Evolutionary conservation across 2,797 vertebrate genomes (phyloP).

Genomic region (Mus minutoides): DNA sequence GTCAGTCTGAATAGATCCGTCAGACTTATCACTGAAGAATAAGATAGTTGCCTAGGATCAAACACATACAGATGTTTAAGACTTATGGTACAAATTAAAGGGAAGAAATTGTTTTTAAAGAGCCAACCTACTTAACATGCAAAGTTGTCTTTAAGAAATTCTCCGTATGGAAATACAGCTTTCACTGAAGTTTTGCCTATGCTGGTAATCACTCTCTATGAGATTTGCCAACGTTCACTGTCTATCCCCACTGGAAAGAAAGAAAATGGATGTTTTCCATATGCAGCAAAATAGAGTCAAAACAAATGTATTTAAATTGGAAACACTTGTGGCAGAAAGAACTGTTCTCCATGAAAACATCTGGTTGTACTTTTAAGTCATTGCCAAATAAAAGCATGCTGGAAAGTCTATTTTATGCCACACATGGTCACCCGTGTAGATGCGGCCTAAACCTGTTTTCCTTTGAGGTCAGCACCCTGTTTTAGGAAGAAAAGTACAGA

Average conservation of each 20-base stretch:
- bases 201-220: slow-evolving; percentile 74
- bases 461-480: slow-evolving; percentile 79
- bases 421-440: slow-evolving; percentile 83
- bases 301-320: slow-evolving; percentile 85
- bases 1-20: slow-evolving; percentile 62
- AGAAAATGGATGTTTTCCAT: slow-evolving; percentile 85
- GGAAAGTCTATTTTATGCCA: slow-evolving; percentile 82
- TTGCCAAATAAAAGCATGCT: slow-evolving; percentile 83
- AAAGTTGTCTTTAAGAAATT: slow-evolving; percentile 73
- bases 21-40: slow-evolving; percentile 71
- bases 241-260: slow-evolving; percentile 82
- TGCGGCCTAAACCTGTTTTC: slow-evolving; percentile 78
- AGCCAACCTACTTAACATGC: slow-evolving; percentile 76
- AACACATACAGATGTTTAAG: slow-evolving; percentile 70
- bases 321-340: slow-evolving; percentile 82
- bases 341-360: slow-evolving; percentile 80
- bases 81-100: slow-evolving; percentile 75
- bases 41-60: slow-evolving; percentile 62
- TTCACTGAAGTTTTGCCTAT: slow-evolving; percentile 78
- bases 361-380: slow-evolving; percentile 84
- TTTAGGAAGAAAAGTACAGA: slow-evolving; percentile 72
- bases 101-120: slow-evolving; percentile 34
- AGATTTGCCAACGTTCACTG: slow-evolving; percentile 77
- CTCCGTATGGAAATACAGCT: slow-evolving; percentile 64
- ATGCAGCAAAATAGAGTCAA: slow-evolving; percentile 82